Conservation (phyloP, 2,797 vertebrate species). For the Sphaeramia orbicularis region DNA sequence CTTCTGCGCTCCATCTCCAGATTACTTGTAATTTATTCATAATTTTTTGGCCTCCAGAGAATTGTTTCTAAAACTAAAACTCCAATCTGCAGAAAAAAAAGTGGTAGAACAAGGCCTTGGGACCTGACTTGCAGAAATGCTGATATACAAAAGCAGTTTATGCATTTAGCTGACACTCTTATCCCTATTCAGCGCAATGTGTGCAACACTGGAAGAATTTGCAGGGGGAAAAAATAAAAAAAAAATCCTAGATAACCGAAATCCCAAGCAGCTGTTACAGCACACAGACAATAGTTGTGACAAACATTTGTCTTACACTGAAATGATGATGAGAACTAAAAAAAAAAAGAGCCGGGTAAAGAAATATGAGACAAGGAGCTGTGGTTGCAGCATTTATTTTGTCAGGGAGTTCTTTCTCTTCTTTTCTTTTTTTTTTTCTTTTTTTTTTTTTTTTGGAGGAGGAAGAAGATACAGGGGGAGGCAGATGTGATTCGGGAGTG, state of each 20-base stretch:
- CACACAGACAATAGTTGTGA: constrained; percentile 41
- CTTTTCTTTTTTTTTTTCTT: not conserved
- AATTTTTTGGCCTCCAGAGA: not conserved
- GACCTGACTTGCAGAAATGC: constrained; percentile 35
- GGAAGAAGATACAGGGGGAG: constrained; percentile 54
- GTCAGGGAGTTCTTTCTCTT: constrained; percentile 25
- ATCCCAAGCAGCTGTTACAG: constrained; percentile 38
- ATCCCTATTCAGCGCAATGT: constrained; percentile 33
- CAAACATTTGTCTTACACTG: constrained; percentile 35
- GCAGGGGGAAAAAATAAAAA: not conserved
- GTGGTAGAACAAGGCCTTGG: not conserved
- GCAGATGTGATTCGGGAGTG: constrained; percentile 33
- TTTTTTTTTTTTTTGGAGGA: not conserved
- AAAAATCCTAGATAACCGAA: constrained; percentile 35
- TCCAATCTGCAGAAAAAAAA: constrained; percentile 4
- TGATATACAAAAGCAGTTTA: constrained; percentile 48
- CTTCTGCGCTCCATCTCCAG: too few relatives aligned
- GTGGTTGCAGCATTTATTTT: constrained; percentile 44
- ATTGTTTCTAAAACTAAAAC: constrained; percentile 29
- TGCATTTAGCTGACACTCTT: constrained; percentile 39
- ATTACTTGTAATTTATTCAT: constrained; percentile 2
- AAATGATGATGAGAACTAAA: constrained; percentile 41
- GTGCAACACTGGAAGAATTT: not conserved
- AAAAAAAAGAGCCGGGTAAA: constrained; percentile 27
- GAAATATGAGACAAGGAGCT: constrained; percentile 40